phyloP scores from a whole-genome alignment of 2,113 vertebrate genomes.

The Phaethon lepturus region DNA sequence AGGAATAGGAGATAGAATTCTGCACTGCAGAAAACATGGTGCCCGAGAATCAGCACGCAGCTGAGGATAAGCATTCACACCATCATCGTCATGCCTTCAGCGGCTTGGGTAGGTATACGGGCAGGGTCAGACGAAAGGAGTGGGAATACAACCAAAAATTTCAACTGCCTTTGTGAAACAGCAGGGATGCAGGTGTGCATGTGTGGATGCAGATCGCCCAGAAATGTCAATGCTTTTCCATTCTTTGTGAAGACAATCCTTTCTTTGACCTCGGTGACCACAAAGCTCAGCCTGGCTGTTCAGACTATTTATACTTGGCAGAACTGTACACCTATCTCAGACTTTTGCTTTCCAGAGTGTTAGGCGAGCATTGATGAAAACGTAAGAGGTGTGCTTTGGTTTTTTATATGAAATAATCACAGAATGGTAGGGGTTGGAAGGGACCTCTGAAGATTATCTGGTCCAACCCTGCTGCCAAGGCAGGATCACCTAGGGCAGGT shows the following conservation, averaged over 20 bases:
- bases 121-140: not conserved
- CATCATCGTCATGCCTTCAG: not conserved
- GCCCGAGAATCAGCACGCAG: not conserved
- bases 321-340: not conserved
- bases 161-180: not conserved
- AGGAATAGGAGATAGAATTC: not conserved
- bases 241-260: not conserved
- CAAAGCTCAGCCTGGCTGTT: not conserved
- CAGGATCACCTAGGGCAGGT: too few relatives aligned
- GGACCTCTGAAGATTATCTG: too few relatives aligned
- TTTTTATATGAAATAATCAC: not conserved
- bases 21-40: not conserved
- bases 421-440: too few relatives aligned
- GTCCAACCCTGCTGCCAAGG: too few relatives aligned
- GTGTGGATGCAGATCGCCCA: not conserved
- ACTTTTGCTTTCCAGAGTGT: not conserved
- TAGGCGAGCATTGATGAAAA: not conserved
- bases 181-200: not conserved
- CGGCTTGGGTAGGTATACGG: not conserved
- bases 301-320: not conserved
- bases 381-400: not conserved
- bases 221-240: not conserved
- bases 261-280: not conserved
- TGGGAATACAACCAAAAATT: not conserved
- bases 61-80: not conserved